These are phyloP conservation scores for Deroplatys truncata DNA, from an alignment of 2,888 invertebrate species.

Conservation along the genomic window DNA sequence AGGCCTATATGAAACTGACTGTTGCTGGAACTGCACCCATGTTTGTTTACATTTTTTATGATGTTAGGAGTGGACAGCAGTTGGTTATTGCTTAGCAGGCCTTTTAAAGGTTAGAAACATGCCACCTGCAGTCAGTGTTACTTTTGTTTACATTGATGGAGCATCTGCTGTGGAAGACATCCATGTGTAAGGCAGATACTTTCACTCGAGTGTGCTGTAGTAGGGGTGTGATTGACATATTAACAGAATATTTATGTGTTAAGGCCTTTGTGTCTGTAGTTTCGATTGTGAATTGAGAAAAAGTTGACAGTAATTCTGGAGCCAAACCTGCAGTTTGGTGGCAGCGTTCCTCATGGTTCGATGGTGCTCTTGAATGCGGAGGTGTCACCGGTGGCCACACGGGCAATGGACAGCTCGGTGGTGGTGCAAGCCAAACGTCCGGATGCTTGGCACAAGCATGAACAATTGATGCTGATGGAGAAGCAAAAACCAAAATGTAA, in stretches of 20 bases:
- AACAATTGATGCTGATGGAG: constrained; percentile 69
- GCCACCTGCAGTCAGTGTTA: not conserved
- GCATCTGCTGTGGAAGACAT: not conserved
- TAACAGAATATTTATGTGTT: not conserved
- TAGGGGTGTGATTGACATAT: not conserved
- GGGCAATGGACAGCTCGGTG: constrained; percentile 39
- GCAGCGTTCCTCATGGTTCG: constrained; percentile 41
- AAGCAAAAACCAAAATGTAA: constrained; percentile 67
- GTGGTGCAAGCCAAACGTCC: constrained; percentile 40
- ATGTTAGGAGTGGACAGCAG: not conserved
- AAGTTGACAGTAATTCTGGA: constrained; percentile 50
- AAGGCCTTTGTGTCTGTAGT: constrained; percentile 23
- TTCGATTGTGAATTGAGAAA: constrained; percentile 16
- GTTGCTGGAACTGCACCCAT: constrained; percentile 38
- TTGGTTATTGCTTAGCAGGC: not conserved
- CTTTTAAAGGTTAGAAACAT: not conserved
- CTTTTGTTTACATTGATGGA: not conserved
- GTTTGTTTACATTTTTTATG: constrained; percentile 43
- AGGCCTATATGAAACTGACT: not conserved
- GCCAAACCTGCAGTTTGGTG: constrained; percentile 49
- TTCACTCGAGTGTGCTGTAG: no score
- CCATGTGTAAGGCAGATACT: not conserved
- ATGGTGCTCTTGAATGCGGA: constrained; percentile 43
- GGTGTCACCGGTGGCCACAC: constrained; percentile 50
- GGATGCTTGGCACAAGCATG: constrained; percentile 68